Base-by-base conservation (phyloP, 53 echinoderm and acorn worm species). In the Actinopyga echinites region DNA sequence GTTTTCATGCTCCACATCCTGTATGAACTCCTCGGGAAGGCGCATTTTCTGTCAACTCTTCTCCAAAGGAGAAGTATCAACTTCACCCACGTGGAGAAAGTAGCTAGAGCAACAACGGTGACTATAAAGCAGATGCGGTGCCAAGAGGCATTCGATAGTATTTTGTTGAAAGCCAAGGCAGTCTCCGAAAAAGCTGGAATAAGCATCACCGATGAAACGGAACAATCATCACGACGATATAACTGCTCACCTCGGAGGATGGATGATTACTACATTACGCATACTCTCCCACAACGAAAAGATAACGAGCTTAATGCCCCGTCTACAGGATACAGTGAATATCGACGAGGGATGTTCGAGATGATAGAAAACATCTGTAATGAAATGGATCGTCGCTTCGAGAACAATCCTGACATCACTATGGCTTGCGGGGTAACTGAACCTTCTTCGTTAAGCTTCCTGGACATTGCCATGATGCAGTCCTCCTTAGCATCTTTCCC, bases 1-100 rank as follows among this genome's bases (percentile, higher is more conserved):
- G 58, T 58, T 9, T 58, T 58, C 58, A 58, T 58, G 58, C 58
- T 58, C 58, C 58, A 58, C 58, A 58, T 58, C 58, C 58, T 58
- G 58, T 58, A 58, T 58, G 58, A 58, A 25, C 58, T 58, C 3
- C 58, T 58, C 4, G 58, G 58, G 58, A 58, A 58, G 58, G 58
- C 58, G 58, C 58, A 58, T 9, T 58, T 9, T 5, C 25, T 58
- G 58, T 58, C 58, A 58, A 58, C 58, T 58, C 58, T 58, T 25
- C 58, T 58, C 58, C 58, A 58, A 9, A 9, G 58, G 25, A 58
- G 25, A 25, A 58, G 58, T 58, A 58, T 58, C 58, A 4, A 58
- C 58, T 58, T 58, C 58, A 9, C 10, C 58, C 4, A 58, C 58
- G 58, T 58, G 58, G 58, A 58, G 58, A 58, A 58, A 9, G 58